Conservation (phyloP, 2,113 vertebrate genomes). For the Otolemur garnettii region DNA sequence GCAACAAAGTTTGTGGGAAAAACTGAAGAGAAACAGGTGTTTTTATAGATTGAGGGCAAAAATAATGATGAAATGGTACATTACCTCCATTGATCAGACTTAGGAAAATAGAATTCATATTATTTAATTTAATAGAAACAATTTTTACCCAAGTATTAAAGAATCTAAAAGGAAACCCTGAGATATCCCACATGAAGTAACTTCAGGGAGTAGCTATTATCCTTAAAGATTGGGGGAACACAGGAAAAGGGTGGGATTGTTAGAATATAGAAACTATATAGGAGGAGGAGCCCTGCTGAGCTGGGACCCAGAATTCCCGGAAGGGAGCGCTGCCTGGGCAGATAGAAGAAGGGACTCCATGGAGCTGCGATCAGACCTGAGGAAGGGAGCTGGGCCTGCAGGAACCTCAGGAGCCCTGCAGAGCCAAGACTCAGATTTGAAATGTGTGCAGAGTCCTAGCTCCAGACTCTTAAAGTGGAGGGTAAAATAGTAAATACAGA, state of each 20-base stretch:
- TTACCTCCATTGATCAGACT: neutral
- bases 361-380: neutral
- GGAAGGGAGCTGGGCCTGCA: neutral
- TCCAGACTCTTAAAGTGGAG: neutral
- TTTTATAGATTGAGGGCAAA: neutral
- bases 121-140: constrained; percentile 21
- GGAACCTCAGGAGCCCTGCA: neutral
- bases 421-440: neutral
- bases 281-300: neutral
- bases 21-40: neutral
- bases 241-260: neutral
- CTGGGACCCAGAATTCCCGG: neutral
- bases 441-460: neutral
- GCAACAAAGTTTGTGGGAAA: neutral
- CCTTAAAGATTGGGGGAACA: neutral
- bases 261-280: neutral
- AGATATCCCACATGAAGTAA: neutral
- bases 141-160: neutral
- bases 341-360: neutral
- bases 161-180: neutral
- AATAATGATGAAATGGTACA: neutral
- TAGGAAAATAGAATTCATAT: neutral
- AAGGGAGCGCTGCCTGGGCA: neutral
- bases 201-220: neutral
- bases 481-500: neutral